Evolutionary conservation across 1,140 invertebrate species (phyloP), one percentile per base, ranked within the genome.

Genomic region (Drosophila micromelanica): DNA sequence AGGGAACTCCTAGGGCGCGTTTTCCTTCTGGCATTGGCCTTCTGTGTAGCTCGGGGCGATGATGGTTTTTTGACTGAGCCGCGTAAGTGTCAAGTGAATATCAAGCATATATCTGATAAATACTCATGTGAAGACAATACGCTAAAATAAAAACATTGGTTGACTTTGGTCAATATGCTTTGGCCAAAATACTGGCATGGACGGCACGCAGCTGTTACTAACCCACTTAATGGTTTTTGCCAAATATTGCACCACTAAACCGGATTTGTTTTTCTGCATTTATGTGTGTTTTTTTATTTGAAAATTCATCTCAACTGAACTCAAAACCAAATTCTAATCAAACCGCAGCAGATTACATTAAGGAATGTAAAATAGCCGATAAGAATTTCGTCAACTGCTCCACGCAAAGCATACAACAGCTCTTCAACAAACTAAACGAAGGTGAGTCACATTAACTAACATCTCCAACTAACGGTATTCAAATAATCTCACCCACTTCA

Each of bases 341-440:
- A 90, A 90, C 81, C 94, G 92, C 92, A 95, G 95, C 94, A 43
- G 93, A 93, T 92, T 95, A 93, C 89, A 93, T 95, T 52, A 94
- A 93, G 85, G 94, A 94, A 79, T 95, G 95, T 91, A 92, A 92
- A 68, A 94, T 94, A 91, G 94, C 93, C 71, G 93, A 94, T 80
- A 94, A 93, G 61, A 92, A 94, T 65, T 95, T 95, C 73, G 92
- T 93, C 38, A 94, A 95, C 71, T 95, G 95, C 86, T 95, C 94
- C 3, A 93, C 93, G 8, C 85, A 93, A 56, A 94, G 94, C 45
- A 94, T 95, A 15, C 95, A 95, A 92, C 90, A 93, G 60, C 77
- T 95, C 32, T 95, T 95, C 76, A 92, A 94, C 75, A 93, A 94
- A 72, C 87, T 95, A 23, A 94, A 94, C 37, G 93, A 75, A 13